These are phyloP conservation scores for Danaus melanippus DNA, from an alignment of 1,140 invertebrate species.

Conservation along the genomic window DNA sequence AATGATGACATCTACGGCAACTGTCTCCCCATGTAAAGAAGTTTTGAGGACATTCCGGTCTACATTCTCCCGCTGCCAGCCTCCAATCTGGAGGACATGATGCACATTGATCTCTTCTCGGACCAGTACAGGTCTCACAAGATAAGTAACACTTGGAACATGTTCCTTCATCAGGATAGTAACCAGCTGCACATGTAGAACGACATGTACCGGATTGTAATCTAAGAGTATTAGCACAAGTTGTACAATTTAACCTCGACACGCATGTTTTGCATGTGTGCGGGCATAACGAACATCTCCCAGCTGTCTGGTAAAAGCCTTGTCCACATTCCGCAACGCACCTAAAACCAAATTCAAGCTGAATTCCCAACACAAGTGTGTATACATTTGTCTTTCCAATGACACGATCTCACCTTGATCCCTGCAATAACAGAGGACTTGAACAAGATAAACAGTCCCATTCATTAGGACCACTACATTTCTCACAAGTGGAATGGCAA, in stretches of 20 bases:
- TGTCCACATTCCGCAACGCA: constrained; percentile 83
- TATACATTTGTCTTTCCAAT: constrained; percentile 27
- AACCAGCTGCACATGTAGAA: constrained; percentile 81
- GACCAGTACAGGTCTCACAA: constrained; percentile 78
- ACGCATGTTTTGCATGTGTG: constrained; percentile 84
- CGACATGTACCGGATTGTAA: constrained; percentile 86
- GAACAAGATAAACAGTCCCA: constrained; percentile 81
- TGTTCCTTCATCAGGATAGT: constrained; percentile 85
- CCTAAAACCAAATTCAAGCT: constrained; percentile 44
- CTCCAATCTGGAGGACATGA: constrained; percentile 83
- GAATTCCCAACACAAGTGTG: constrained; percentile 25
- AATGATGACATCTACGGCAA: constrained; percentile 87
- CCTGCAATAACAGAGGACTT: constrained; percentile 78
- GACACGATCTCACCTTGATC: constrained; percentile 50
- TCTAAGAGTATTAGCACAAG: constrained; percentile 80
- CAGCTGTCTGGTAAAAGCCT: constrained; percentile 80
- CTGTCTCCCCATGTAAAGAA: constrained; percentile 84
- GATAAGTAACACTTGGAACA: constrained; percentile 86
- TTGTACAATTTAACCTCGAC: constrained; percentile 82
- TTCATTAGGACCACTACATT: constrained; percentile 80
- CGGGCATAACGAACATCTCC: constrained; percentile 80
- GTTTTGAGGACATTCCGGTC: constrained; percentile 85
- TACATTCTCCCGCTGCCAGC: constrained; percentile 84
- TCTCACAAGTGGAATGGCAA: constrained; percentile 82
- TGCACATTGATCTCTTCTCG: constrained; percentile 85